phyloP scores from a whole-genome alignment of 2,888 invertebrate genomes.

The Phlogophora meticulosa region DNA sequence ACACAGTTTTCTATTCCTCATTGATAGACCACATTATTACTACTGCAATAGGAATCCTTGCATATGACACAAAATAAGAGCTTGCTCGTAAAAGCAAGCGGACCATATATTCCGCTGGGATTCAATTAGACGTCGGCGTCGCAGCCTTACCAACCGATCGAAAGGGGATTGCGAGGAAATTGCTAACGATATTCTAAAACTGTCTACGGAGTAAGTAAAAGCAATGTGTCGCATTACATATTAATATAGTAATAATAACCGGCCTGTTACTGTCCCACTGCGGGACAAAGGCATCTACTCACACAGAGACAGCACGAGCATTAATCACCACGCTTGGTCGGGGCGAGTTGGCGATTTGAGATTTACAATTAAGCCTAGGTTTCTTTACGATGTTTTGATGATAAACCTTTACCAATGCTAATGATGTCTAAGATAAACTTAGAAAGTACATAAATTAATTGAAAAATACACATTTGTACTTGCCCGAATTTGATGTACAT shows the following conservation, averaged over 20 bases:
- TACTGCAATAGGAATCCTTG: not conserved
- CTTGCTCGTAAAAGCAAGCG: conserved; percentile 42
- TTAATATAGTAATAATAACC: not conserved
- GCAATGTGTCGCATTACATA: not conserved
- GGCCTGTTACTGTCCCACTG: no score
- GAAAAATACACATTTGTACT: no score
- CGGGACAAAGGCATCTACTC: no score
- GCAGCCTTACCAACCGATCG: conserved; percentile 34
- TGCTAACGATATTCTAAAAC: conserved; percentile 41
- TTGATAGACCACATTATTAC: not conserved
- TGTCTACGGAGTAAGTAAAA: not conserved
- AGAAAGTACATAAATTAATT: no score
- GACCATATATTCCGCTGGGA: conserved; percentile 45
- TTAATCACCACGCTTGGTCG: no score
- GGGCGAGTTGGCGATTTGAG: no score
- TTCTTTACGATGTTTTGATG: no score
- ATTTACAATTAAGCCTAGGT: no score
- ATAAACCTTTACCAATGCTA: no score
- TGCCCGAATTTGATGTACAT: no score
- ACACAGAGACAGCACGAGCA: no score
- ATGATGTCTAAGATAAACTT: no score
- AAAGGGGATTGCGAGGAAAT: conserved; percentile 38
- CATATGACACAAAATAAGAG: conserved; percentile 34
- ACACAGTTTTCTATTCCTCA: not conserved
- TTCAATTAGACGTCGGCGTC: conserved; percentile 56